These are phyloP conservation scores for Sebastes flavidus DNA, from an alignment of 2,797 vertebrate species.

Conservation along the genomic window DNA sequence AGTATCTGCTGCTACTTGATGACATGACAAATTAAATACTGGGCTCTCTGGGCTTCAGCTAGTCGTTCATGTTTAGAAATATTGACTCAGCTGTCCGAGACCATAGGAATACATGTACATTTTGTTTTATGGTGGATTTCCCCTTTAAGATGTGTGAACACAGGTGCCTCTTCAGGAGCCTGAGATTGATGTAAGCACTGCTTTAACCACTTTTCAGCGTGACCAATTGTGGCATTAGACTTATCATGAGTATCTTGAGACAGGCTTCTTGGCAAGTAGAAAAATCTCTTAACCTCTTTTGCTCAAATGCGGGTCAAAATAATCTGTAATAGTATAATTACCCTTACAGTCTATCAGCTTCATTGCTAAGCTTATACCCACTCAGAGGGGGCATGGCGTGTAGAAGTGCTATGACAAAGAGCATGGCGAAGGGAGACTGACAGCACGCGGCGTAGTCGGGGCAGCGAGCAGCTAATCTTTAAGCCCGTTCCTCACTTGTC, in stretches of 20 bases:
- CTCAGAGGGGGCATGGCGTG: conserved; percentile 38
- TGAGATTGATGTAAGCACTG: conserved; percentile 30
- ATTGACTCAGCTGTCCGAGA: conserved; percentile 10
- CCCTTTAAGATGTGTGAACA: conserved; percentile 19
- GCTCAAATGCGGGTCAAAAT: conserved; percentile 48
- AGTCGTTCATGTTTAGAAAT: conserved; percentile 16
- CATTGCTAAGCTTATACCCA: conserved; percentile 44
- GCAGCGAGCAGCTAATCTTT: conserved; percentile 73
- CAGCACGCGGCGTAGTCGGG: conserved; percentile 46
- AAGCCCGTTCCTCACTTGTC: conserved; percentile 74
- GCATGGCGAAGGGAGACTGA: conserved; percentile 64
- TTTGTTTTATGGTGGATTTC: conserved; percentile 10
- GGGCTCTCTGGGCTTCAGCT: not conserved
- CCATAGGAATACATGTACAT: conserved; percentile 12
- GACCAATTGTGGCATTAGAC: conserved; percentile 45
- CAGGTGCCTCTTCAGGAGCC: conserved; percentile 24
- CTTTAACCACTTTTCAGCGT: conserved; percentile 42
- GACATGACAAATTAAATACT: conserved; percentile 21
- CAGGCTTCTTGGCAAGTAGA: conserved; percentile 22
- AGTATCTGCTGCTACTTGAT: conserved; percentile 2
- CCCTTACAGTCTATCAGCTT: conserved; percentile 48
- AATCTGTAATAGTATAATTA: conserved; percentile 57
- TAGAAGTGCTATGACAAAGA: conserved; percentile 61
- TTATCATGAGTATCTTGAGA: conserved; percentile 52
- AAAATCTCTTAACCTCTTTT: conserved; percentile 43